These are phyloP conservation scores for Dicrostonyx torquatus DNA, from an alignment of 2,797 vertebrate genomes.

Conservation along the genomic window DNA sequence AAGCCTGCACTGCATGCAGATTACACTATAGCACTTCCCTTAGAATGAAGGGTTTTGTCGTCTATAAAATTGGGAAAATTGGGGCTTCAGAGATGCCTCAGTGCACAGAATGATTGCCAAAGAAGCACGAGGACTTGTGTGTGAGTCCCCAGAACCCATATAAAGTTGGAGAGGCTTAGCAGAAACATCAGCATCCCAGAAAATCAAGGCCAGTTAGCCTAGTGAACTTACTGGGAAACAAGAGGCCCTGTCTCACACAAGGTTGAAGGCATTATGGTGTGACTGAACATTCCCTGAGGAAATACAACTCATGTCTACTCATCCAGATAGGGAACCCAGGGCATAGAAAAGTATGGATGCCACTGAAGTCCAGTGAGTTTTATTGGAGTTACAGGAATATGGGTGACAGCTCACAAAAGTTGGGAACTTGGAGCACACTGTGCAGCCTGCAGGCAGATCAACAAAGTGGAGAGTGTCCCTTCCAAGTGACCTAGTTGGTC, in stretches of 20 bases:
- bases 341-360: neutral
- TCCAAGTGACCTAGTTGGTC: neutral
- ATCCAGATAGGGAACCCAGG: neutral
- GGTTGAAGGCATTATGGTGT: neutral
- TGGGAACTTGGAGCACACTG: neutral
- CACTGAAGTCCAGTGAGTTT: neutral
- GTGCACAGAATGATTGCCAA: neutral
- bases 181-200: neutral
- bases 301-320: neutral
- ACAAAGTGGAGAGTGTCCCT: too few species aligned
- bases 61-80: neutral
- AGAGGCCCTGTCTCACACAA: neutral
- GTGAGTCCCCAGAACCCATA: neutral
- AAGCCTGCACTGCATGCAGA: neutral
- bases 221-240: neutral
- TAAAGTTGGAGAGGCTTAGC: neutral
- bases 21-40: neutral
- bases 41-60: neutral
- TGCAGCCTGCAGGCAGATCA: neutral
- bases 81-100: neutral
- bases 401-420: neutral
- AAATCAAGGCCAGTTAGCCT: neutral
- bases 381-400: neutral
- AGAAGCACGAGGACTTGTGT: neutral
- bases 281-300: neutral